These are phyloP conservation scores for Forbesichthys agassizii DNA, from an alignment of 2,113 vertebrate species.

Conservation along the genomic window DNA sequence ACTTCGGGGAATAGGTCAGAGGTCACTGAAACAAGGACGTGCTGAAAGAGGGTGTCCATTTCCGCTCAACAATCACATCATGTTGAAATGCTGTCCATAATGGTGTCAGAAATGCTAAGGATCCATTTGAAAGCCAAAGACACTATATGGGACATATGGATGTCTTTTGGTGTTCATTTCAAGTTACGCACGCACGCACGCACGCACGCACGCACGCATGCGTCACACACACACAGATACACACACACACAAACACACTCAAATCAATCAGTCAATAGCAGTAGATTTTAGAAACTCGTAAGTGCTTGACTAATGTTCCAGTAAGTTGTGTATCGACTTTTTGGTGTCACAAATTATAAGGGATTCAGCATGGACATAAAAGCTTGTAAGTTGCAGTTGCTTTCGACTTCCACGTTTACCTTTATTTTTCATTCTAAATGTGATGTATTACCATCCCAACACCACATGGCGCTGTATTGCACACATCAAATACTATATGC, in stretches of 20 bases:
- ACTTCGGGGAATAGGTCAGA: slow-evolving; percentile 10
- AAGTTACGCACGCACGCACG: background rate
- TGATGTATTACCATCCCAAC: too few species aligned
- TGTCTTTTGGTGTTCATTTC: slow-evolving; percentile 12
- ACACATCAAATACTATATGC: too few species aligned
- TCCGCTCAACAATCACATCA: background rate
- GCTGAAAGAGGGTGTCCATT: background rate
- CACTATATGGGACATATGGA: slow-evolving; percentile 5
- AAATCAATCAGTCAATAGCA: slow-evolving; percentile 30
- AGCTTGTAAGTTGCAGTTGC: slow-evolving; percentile 13
- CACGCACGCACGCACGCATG: background rate
- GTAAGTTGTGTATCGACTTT: slow-evolving; percentile 34
- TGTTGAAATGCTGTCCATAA: background rate
- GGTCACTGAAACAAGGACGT: slow-evolving; percentile 20
- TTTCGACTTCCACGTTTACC: background rate
- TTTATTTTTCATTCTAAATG: too few species aligned
- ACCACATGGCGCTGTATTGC: too few species aligned
- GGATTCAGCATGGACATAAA: slow-evolving; percentile 21
- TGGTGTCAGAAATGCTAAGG: background rate
- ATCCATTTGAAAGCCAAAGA: slow-evolving; percentile 1
- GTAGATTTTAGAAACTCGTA: slow-evolving; percentile 45
- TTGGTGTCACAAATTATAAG: slow-evolving; percentile 4
- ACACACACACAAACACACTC: slow-evolving; percentile 1
- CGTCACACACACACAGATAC: background rate
- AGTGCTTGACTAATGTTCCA: slow-evolving; percentile 32